Percentiles rank a stretch among this genome's conserved stretches.
Evolutionary conservation across 2,113 vertebrate species (phyloP).

Genomic region (Spea bombifrons): DNA sequence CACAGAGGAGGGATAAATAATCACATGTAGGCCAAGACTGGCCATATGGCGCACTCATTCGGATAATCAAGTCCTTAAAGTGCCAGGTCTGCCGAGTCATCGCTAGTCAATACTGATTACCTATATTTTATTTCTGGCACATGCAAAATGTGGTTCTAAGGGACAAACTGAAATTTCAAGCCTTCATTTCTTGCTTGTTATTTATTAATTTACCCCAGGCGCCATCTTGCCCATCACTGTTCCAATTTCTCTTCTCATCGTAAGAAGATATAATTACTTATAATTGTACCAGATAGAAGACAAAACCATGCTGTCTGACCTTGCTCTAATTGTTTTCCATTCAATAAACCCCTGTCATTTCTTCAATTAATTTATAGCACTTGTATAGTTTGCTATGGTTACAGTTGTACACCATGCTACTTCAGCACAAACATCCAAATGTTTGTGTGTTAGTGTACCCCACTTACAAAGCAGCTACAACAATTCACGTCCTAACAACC

Average conservation of each 20-base stretch:
- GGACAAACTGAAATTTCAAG: conserved; percentile 16
- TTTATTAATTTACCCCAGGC: conserved; percentile 23
- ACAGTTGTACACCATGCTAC: neutral
- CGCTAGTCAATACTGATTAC: conserved; percentile 7
- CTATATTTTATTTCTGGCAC: conserved; percentile 32
- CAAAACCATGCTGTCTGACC: neutral
- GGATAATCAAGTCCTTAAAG: too few species aligned
- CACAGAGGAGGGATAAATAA: too few species aligned
- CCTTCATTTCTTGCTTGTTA: conserved; percentile 14
- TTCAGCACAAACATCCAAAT: too few species aligned
- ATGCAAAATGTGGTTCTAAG: conserved; percentile 7
- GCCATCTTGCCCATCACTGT: conserved; percentile 14
- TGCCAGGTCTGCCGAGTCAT: too few species aligned
- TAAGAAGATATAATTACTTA: neutral
- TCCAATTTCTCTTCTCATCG: neutral
- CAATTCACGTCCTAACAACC: too few species aligned
- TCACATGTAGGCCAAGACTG: too few species aligned
- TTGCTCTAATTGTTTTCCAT: neutral
- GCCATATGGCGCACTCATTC: too few species aligned
- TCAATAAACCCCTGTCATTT: neutral
- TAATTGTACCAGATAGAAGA: neutral
- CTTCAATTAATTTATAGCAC: neutral
- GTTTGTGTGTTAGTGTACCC: too few species aligned
- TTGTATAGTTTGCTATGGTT: neutral
- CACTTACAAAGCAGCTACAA: too few species aligned